phyloP scores from a whole-genome alignment of 2,797 vertebrate species.

The Acestrorhynchus altus region DNA sequence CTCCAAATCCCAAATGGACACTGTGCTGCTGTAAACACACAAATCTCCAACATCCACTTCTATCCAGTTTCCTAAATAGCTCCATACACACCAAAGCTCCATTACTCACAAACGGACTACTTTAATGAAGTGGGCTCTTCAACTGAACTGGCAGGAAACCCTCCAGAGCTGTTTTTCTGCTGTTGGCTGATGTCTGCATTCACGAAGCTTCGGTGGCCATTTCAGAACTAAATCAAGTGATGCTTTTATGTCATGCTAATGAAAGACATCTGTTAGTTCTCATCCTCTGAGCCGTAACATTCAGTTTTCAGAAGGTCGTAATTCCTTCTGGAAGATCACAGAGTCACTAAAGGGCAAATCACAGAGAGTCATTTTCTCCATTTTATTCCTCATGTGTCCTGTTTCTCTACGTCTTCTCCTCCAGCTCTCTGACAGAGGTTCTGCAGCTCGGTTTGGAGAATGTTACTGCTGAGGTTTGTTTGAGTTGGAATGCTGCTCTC shows the following conservation, averaged over 20 bases:
- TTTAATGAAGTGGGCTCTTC: constrained; percentile 63
- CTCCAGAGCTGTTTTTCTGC: constrained; percentile 9
- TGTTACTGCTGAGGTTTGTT: constrained; percentile 67
- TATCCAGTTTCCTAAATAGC: not conserved
- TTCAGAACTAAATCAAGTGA: constrained; percentile 17
- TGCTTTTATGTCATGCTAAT: constrained; percentile 1
- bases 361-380: not conserved
- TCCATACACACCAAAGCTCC: not conserved
- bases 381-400: not conserved
- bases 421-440: not conserved
- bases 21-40: not conserved
- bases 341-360: not conserved
- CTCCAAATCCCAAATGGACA: not conserved
- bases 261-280: constrained; percentile 21
- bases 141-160: constrained; percentile 27
- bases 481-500: constrained; percentile 60
- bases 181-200: not conserved
- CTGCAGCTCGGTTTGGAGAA: not conserved
- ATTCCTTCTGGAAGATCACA: not conserved
- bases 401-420: not conserved
- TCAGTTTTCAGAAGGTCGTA: not conserved
- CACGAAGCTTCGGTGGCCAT: constrained; percentile 2
- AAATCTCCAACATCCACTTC: not conserved
- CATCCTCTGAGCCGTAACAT: constrained; percentile 11
- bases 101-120: not conserved